These are phyloP conservation scores for Anolis sagrei DNA, from an alignment of 2,113 vertebrate genomes.

Conservation along the genomic window DNA sequence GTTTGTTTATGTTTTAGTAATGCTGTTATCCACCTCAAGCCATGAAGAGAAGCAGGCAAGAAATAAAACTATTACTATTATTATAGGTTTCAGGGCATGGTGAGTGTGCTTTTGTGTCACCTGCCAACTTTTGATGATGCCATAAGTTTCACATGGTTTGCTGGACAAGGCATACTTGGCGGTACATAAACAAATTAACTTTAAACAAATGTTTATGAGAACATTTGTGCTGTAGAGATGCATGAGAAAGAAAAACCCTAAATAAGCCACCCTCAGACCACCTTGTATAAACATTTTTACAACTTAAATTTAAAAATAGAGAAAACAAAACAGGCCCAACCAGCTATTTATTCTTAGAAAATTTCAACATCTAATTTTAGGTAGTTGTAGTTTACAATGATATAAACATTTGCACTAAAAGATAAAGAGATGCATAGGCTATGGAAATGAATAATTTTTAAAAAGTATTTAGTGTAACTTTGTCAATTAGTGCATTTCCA, in stretches of 20 bases:
- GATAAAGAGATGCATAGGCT: constrained; percentile 24
- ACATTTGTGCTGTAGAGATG: too few species aligned
- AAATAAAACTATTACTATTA: too few species aligned
- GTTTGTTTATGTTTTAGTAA: too few species aligned
- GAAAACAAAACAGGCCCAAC: background rate
- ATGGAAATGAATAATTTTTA: constrained; percentile 30
- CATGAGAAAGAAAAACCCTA: too few species aligned
- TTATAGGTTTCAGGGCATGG: too few species aligned
- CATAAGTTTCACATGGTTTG: too few species aligned
- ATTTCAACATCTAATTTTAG: constrained; percentile 43
- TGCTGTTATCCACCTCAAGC: too few species aligned
- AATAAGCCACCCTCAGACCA: background rate
- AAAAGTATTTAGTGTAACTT: constrained; percentile 23
- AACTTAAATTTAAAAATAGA: background rate
- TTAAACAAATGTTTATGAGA: background rate
- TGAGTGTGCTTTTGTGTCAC: too few species aligned
- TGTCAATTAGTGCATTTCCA: constrained; percentile 33
- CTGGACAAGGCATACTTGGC: too few species aligned
- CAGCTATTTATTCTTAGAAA: constrained; percentile 12
- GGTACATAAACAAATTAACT: too few species aligned
- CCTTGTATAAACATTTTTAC: constrained; percentile 2
- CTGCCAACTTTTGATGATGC: too few species aligned
- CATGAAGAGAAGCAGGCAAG: too few species aligned
- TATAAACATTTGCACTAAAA: constrained; percentile 25
- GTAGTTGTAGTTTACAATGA: constrained; percentile 29